Evolutionary conservation across 2,888 invertebrate species (phyloP).

Genomic region (Drosophila limbata): DNA sequence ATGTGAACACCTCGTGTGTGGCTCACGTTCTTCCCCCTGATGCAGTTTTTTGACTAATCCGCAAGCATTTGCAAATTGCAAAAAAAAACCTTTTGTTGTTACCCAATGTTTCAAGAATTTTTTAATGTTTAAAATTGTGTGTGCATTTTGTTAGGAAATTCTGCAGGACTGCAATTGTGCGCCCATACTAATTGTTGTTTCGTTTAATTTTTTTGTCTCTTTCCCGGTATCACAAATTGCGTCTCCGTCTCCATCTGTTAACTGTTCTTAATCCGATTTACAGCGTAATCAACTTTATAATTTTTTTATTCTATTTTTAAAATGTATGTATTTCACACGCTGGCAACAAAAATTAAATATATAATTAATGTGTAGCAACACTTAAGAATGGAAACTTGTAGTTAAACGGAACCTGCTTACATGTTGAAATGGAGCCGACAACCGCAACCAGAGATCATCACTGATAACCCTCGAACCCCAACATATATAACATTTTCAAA

Average conservation of each 20-base stretch:
- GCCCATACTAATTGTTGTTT: slow-evolving; percentile 35
- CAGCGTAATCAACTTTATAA: slow-evolving; percentile 82
- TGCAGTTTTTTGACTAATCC: slow-evolving; percentile 25
- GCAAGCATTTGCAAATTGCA: slow-evolving; percentile 2
- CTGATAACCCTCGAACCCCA: slow-evolving; percentile 20
- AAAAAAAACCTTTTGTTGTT: not conserved
- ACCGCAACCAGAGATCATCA: slow-evolving; percentile 22
- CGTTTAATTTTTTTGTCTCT: slow-evolving; percentile 53
- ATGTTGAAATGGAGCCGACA: slow-evolving; percentile 28
- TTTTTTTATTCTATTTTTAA: slow-evolving; percentile 77
- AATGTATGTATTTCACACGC: slow-evolving; percentile 76
- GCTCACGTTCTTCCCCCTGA: not conserved
- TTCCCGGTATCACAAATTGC: slow-evolving; percentile 57
- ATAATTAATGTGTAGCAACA: slow-evolving; percentile 71
- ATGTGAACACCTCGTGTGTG: slow-evolving; percentile 49
- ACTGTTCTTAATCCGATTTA: slow-evolving; percentile 50
- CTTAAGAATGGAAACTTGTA: slow-evolving; percentile 76
- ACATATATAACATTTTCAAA: slow-evolving; percentile 53
- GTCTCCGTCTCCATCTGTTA: slow-evolving; percentile 31
- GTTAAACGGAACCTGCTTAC: slow-evolving; percentile 36
- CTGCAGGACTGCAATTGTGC: not conserved
- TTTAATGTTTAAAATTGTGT: slow-evolving; percentile 23
- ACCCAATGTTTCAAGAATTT: slow-evolving; percentile 17
- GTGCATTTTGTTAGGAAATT: slow-evolving; percentile 10
- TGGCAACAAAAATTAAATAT: slow-evolving; percentile 60